Base-by-base conservation (phyloP, 2,113 vertebrate species). In the Ramphastos sulfuratus region DNA sequence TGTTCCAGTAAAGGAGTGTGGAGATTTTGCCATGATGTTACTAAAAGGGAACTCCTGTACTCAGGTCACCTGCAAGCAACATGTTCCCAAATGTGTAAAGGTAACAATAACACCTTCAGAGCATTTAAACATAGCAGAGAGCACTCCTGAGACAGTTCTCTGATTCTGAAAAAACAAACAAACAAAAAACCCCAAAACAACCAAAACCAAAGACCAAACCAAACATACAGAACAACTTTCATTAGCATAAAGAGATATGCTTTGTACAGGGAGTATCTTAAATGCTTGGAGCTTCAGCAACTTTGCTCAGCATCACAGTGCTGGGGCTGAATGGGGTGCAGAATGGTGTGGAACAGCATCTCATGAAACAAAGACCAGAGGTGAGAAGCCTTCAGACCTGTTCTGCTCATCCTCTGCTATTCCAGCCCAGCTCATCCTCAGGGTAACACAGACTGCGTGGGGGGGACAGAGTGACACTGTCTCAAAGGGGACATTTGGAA, bases 391-490 rank as follows among this genome's bases (percentile, higher is more conserved):
- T 27, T 15, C 66, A 61, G 74, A 75, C 3, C 12, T 54, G 35
- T 25, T 33, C 69, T 78, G 52, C 50, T 84, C 35, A 24, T 56
- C 61, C 52, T 65, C 65, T 77, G 42, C 72, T 35, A 14, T n/a
- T 2, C 6, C 35, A 76, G 67, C 33, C 54, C 35, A 25, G 33
- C 59, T 91, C 67, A n/a, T 39, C 54, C 35, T 66, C 48, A 9
- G 37, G 39, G 42, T 31, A 55, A 5, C n/a, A 31, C 15, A 30
- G 60, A 31, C 27, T 58, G 31, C 0, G 0, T 6, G 21, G 21
- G 50, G 50, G n/a, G 79, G 54, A 35, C 20, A 64, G 39, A 63
- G 20, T 9, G 39, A 65, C 20, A 25, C 10, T 35, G 4, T 24
- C 52, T 79, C 71, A 17, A 55, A 63, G 24, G 7, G 15, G 15